Conservation (phyloP, 2,888 invertebrate species). For the Neoaliturus tenellus region DNA sequence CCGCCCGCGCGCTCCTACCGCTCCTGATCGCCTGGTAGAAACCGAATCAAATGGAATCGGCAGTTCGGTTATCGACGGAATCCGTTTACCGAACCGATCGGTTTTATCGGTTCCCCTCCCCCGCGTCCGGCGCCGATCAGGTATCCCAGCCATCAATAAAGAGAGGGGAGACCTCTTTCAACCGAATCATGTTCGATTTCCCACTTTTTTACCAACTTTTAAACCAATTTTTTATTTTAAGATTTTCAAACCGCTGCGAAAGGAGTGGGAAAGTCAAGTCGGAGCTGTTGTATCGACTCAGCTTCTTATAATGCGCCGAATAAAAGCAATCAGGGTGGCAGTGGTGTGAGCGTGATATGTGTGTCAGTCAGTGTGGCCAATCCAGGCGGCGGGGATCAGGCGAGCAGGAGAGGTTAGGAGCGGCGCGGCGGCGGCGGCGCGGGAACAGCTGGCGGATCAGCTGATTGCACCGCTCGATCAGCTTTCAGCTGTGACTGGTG, state of each 20-base stretch:
- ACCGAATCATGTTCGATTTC: not conserved
- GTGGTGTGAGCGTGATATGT: not conserved
- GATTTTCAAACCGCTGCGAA: not conserved
- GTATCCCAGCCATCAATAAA: not conserved
- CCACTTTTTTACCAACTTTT: not conserved
- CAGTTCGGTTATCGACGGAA: constrained; percentile 41
- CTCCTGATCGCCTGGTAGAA: constrained; percentile 27
- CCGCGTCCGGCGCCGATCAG: not conserved
- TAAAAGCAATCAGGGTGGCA: constrained; percentile 28
- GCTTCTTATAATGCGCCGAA: constrained; percentile 7
- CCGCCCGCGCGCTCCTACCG: not conserved
- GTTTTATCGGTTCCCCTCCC: constrained; percentile 13
- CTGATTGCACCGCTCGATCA: no score
- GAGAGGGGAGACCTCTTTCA: not conserved
- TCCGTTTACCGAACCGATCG: constrained; percentile 10
- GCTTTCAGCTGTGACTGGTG: no score
- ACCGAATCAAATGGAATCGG: constrained; percentile 39
- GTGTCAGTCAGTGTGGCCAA: constrained; percentile 29
- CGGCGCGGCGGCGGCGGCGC: not conserved
- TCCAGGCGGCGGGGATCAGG: constrained; percentile 6
- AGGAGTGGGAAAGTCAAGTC: constrained; percentile 20
- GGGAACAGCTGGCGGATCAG: no score
- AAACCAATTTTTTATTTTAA: not conserved
- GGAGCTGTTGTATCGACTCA: not conserved
- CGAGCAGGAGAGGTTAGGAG: not conserved